phyloP scores from a whole-genome alignment of 1,140 invertebrate genomes.

The Macrosteles quadrilineatus region DNA sequence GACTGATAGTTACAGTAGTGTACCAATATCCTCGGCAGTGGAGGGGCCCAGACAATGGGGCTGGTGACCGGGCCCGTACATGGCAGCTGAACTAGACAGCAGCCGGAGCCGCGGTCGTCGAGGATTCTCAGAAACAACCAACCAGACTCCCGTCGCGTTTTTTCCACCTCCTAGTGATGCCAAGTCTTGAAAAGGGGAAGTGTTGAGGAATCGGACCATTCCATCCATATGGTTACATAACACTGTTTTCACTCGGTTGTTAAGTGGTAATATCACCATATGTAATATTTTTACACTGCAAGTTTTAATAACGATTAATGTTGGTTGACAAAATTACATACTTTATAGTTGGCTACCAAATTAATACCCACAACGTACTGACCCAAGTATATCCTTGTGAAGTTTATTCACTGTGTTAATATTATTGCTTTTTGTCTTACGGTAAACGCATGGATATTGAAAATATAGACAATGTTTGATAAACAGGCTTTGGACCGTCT shows the following conservation, averaged over 20 bases:
- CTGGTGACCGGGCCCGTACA: conserved; percentile 8
- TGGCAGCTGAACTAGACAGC: not conserved
- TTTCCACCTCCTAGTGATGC: conserved; percentile 6
- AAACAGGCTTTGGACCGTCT: too few species aligned
- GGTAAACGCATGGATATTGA: too few species aligned
- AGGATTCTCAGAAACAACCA: conserved; percentile 1
- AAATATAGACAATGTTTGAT: too few species aligned
- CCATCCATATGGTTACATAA: conserved; percentile 17
- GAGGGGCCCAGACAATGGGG: not conserved
- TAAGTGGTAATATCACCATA: too few species aligned
- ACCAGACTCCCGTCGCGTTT: conserved; percentile 21
- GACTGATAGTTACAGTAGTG: not conserved
- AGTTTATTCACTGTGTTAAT: too few species aligned
- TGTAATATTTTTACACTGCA: too few species aligned
- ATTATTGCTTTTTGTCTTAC: too few species aligned
- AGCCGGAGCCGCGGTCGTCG: not conserved
- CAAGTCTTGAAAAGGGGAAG: conserved; percentile 19
- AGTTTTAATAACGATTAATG: too few species aligned
- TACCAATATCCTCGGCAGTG: not conserved
- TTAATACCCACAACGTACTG: too few species aligned
- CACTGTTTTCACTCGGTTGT: not conserved
- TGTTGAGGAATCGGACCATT: conserved; percentile 12
- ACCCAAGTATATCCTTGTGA: too few species aligned
- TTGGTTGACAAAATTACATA: too few species aligned
- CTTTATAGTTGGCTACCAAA: too few species aligned